Conservation (phyloP, 1,140 invertebrate genomes). For the Hypothenemus hampei region DNA sequence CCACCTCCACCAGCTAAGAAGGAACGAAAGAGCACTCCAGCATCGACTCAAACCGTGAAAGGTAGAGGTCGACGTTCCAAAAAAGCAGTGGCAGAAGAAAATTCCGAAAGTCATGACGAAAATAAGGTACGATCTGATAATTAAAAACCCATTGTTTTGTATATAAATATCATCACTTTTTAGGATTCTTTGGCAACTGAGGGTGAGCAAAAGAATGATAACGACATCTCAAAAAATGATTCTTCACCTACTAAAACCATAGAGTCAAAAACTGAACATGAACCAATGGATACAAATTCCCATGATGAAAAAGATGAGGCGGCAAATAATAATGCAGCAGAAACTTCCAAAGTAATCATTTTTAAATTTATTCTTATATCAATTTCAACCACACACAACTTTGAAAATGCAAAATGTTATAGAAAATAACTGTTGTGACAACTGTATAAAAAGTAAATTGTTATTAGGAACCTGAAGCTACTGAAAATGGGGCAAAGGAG, state of each 20-base stretch:
- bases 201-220: slow-evolving; percentile 34
- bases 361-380: not conserved
- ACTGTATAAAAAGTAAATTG: not conserved
- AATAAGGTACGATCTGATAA: slow-evolving; percentile 12
- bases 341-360: slow-evolving; percentile 35
- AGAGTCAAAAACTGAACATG: slow-evolving; percentile 29
- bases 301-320: slow-evolving; percentile 42
- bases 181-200: slow-evolving; percentile 22
- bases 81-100: slow-evolving; percentile 20
- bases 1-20: slow-evolving; percentile 47
- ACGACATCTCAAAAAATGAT: slow-evolving; percentile 35
- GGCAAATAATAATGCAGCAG: slow-evolving; percentile 41
- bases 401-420: no score
- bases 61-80: slow-evolving; percentile 24
- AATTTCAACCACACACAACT: not conserved
- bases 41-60: slow-evolving; percentile 11
- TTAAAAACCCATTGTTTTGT: slow-evolving; percentile 31
- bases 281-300: slow-evolving; percentile 38
- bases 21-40: slow-evolving; percentile 40
- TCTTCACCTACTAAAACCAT: slow-evolving; percentile 12
- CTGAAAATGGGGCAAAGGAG: slow-evolving; percentile 42
- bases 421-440: not conserved
- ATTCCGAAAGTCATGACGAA: slow-evolving; percentile 26
- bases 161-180: not conserved
- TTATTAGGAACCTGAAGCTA: slow-evolving; percentile 37